These are phyloP conservation scores for Nematostella vectensis DNA, from an alignment of 92 coral and sea anemone species.

Conservation along the genomic window DNA sequence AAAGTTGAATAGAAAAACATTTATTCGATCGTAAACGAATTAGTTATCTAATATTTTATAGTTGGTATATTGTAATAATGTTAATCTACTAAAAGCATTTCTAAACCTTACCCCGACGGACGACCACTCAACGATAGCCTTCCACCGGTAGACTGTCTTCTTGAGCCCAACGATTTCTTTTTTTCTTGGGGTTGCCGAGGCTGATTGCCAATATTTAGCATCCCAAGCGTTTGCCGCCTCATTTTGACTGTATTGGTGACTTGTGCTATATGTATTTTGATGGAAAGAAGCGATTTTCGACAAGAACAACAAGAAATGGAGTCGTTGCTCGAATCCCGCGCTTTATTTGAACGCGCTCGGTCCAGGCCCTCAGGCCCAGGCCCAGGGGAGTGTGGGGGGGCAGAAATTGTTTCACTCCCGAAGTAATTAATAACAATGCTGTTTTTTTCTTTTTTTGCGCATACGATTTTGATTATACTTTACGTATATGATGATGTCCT, in stretches of 20 bases:
- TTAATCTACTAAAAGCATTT: not conserved
- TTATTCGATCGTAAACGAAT: too few relatives aligned
- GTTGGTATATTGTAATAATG: too few relatives aligned
- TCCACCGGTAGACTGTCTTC: constrained; percentile 51
- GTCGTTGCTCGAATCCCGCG: constrained; percentile 7
- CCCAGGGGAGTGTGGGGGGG: too few relatives aligned
- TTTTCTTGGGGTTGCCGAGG: constrained; percentile 36
- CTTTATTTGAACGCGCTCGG: constrained; percentile 8
- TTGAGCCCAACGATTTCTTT: constrained; percentile 53
- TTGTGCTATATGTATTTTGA: not conserved
- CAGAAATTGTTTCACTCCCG: too few relatives aligned
- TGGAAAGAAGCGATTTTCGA: not conserved
- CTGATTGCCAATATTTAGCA: constrained; percentile 64
- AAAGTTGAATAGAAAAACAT: too few relatives aligned
- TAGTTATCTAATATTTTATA: too few relatives aligned
- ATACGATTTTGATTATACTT: too few relatives aligned
- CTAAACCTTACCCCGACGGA: constrained; percentile 10
- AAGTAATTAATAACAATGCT: too few relatives aligned
- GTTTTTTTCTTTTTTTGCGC: too few relatives aligned
- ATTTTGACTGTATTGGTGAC: constrained; percentile 8
- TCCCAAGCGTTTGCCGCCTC: constrained; percentile 63
- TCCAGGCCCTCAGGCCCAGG: constrained; percentile 6
- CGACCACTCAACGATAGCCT: constrained; percentile 44
- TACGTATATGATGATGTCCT: too few relatives aligned
- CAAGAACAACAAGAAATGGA: not conserved